Percentiles rank a stretch among this genome's conserved stretches.
Conservation (phyloP, 2,113 vertebrate genomes). For the Erythrolamprus reginae region DNA sequence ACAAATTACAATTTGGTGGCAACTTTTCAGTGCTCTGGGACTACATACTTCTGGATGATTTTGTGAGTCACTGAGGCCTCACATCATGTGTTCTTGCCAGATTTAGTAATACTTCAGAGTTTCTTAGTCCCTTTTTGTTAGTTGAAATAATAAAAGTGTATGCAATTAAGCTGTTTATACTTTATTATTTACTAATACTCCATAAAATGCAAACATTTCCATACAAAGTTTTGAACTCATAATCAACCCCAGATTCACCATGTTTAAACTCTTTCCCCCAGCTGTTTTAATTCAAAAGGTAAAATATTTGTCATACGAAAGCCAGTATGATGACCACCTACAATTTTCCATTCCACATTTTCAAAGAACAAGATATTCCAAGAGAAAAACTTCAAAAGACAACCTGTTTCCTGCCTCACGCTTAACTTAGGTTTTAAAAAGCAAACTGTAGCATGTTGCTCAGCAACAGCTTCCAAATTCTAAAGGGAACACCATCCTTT, state of each 20-base stretch:
- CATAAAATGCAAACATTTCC: background rate
- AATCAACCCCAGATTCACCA: background rate
- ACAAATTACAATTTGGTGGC: background rate
- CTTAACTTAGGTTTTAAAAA: background rate
- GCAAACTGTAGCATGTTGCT: background rate
- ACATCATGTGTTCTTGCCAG: background rate
- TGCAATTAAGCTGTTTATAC: background rate
- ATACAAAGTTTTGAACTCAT: background rate
- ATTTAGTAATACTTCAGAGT: background rate
- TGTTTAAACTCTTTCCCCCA: background rate
- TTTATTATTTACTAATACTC: background rate
- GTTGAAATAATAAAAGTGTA: background rate
- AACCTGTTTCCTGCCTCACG: background rate
- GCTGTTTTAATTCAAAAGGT: background rate
- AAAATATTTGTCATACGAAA: background rate
- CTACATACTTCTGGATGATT: background rate
- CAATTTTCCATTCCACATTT: background rate
- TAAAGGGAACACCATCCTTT: background rate
- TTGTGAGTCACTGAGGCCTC: background rate
- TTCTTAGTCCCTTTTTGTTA: background rate
- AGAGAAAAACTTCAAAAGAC: background rate
- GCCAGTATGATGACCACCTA: too few species aligned
- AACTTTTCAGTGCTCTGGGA: background rate
- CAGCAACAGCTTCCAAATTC: background rate
- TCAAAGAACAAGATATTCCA: background rate